A percentile compares a stretch with the other conserved stretches of the same genome.
phyloP scores from a whole-genome alignment of 2,113 vertebrate genomes.

The Anseranas semipalmata region DNA sequence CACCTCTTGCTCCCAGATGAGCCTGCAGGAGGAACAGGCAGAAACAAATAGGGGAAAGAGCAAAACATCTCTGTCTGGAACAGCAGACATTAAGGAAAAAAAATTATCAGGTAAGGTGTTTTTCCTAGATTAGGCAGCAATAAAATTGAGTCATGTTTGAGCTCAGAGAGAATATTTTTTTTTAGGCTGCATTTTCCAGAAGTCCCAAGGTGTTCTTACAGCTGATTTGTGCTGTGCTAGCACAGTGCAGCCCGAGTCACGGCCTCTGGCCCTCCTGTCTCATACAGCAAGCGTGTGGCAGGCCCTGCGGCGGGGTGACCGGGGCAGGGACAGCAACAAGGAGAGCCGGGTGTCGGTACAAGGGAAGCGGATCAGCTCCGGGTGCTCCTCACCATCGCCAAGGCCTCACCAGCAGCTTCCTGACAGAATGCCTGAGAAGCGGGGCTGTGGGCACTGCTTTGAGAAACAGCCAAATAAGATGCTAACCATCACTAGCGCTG shows the following conservation, averaged over 20 bases:
- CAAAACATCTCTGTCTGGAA: not conserved
- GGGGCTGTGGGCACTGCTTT: not conserved
- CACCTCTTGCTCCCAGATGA: not conserved
- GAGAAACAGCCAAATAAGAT: not conserved
- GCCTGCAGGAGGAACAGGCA: not conserved
- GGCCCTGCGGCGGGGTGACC: fast-evolving
- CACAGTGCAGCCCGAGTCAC: not conserved
- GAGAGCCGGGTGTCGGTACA: fast-evolving
- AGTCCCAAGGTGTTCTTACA: not conserved
- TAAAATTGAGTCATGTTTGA: not conserved
- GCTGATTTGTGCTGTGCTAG: not conserved
- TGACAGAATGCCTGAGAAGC: not conserved
- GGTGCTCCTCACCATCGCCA: no score
- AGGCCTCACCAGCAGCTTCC: not conserved
- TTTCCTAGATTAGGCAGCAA: not conserved
- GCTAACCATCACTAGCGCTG: no score
- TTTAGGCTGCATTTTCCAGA: not conserved
- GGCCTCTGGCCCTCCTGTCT: not conserved
- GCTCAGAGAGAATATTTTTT: not conserved
- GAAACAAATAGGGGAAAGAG: not conserved
- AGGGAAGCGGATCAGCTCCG: not conserved
- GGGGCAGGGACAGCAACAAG: not conserved
- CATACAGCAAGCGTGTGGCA: not conserved
- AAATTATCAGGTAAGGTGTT: not conserved
- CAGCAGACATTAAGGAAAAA: not conserved